Conservation (phyloP, 2,797 vertebrate genomes). For the Pelochelys cantorii region DNA sequence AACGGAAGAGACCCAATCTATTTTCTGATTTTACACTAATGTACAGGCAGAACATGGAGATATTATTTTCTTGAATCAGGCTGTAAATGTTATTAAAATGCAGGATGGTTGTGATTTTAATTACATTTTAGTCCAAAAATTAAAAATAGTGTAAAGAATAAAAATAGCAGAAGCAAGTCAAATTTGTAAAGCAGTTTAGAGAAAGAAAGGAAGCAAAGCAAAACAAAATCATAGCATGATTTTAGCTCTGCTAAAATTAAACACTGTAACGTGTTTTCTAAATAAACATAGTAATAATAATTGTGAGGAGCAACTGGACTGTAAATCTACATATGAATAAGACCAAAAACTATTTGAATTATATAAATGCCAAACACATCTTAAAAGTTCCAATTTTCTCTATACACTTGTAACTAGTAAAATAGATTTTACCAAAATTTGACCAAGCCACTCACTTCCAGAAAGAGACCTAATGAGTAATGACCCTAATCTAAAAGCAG, state of each 20-base stretch:
- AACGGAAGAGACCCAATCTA: background rate
- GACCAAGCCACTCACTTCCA: background rate
- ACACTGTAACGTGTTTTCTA: background rate
- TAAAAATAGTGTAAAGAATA: background rate
- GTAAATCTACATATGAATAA: background rate
- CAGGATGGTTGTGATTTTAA: background rate
- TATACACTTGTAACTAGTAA: accelerated
- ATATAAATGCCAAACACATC: background rate
- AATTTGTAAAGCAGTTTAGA: background rate
- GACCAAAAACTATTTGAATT: background rate
- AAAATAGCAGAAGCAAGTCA: background rate
- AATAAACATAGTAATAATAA: background rate
- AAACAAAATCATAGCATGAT: background rate
- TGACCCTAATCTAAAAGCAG: background rate
- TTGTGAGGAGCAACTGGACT: background rate
- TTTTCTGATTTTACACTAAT: background rate
- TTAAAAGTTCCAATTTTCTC: constrained; percentile 6
- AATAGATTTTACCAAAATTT: background rate
- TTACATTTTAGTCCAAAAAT: background rate
- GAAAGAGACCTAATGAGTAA: background rate
- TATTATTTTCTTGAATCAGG: background rate
- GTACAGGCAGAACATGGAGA: background rate
- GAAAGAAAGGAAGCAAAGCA: background rate
- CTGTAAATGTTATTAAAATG: background rate
- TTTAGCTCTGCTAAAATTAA: background rate